Evolutionary conservation across 2,797 vertebrate genomes (phyloP).

Genomic region (Urosaurus nigricauda): DNA sequence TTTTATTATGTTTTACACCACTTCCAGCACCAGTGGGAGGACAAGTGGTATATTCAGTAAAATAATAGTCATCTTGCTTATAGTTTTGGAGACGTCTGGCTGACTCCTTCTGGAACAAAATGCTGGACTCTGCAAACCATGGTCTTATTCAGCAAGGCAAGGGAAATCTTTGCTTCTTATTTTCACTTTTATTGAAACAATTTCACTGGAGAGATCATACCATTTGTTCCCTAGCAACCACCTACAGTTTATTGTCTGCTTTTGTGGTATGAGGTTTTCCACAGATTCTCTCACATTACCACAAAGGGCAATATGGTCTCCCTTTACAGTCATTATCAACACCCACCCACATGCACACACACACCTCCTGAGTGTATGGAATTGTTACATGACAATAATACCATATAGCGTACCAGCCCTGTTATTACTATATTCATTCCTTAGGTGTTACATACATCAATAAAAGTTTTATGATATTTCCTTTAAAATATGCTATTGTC

Average conservation of each 20-base stretch:
- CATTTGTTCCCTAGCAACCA: constrained; percentile 35
- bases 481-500: neutral
- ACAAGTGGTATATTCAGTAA: too few relatives aligned
- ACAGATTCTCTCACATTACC: neutral
- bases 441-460: too few relatives aligned
- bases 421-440: too few relatives aligned
- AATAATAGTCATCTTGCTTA: neutral
- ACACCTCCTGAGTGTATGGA: neutral
- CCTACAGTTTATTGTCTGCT: neutral
- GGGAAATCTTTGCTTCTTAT: neutral
- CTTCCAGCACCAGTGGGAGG: too few relatives aligned
- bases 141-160: neutral
- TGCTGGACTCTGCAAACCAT: neutral
- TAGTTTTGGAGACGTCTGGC: neutral
- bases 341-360: neutral
- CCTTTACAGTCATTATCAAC: neutral
- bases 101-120: neutral
- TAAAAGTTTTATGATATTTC: neutral
- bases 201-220: constrained; percentile 7
- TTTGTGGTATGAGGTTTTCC: constrained; percentile 10
- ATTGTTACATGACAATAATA: neutral
- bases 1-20: too few relatives aligned
- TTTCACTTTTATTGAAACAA: constrained; percentile 1
- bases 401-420: neutral
- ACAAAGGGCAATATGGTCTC: neutral